phyloP scores from a whole-genome alignment of 2,113 vertebrate genomes.

The Furnarius figulus region DNA sequence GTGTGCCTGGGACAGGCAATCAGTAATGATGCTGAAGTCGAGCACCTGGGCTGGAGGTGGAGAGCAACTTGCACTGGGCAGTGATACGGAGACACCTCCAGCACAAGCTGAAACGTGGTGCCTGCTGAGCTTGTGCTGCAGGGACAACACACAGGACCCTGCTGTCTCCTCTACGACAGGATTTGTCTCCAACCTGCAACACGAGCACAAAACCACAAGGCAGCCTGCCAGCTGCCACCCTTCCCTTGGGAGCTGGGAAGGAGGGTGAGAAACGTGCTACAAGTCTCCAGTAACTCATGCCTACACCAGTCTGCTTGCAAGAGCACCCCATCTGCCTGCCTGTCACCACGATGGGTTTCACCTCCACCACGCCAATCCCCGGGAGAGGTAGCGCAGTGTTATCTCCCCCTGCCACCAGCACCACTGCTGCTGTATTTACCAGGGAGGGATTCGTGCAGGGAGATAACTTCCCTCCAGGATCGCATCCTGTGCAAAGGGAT shows the following conservation, averaged over 20 bases:
- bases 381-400: fast-evolving
- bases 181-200: neutral
- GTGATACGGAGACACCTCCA: neutral
- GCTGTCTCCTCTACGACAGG: neutral
- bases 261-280: neutral
- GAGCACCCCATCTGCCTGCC: neutral
- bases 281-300: neutral
- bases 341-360: neutral
- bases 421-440: neutral
- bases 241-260: neutral
- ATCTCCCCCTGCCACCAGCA: fast-evolving
- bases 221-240: neutral
- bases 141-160: neutral
- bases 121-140: neutral
- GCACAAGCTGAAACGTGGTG: neutral
- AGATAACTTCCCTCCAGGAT: neutral
- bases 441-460: neutral
- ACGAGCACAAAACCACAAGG: neutral
- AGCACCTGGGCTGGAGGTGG: neutral
- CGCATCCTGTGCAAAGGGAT: neutral
- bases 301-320: neutral
- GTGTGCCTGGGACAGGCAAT: fast-evolving
- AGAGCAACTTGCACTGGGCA: neutral
- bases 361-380: fast-evolving
- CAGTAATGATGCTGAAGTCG: neutral